Percentiles rank a stretch among this genome's conserved stretches.
These are phyloP conservation scores for Indicator maculatus DNA, from an alignment of 2,113 vertebrate genomes.

Conservation along the genomic window DNA sequence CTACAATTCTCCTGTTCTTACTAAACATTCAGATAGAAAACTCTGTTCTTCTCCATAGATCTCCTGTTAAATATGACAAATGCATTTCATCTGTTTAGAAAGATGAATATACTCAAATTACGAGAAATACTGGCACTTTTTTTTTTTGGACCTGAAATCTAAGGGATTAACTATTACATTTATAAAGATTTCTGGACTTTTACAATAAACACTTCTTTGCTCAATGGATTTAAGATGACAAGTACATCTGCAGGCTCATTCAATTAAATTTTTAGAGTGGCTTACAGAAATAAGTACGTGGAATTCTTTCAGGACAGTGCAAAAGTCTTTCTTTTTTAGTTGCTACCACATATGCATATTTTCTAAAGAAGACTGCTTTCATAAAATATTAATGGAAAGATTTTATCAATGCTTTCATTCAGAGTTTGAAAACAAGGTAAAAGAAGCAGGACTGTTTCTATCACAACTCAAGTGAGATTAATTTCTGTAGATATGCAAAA, in stretches of 20 bases:
- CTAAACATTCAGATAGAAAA: not conserved
- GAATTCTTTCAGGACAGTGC: not conserved
- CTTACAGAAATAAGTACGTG: not conserved
- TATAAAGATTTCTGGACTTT: not conserved
- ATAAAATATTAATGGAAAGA: not conserved
- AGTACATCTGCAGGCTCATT: not conserved
- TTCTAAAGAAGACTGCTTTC: not conserved
- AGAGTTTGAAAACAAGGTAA: not conserved
- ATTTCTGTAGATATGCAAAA: not conserved
- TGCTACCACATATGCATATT: not conserved
- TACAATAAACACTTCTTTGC: conserved; percentile 12
- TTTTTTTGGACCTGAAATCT: not conserved
- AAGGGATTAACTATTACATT: not conserved
- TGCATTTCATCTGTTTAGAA: not conserved
- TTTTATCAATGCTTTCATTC: not conserved
- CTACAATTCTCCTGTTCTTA: not conserved
- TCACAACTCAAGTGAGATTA: not conserved
- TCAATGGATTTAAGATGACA: not conserved
- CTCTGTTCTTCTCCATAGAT: not conserved
- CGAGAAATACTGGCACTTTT: not conserved
- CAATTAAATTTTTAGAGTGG: not conserved
- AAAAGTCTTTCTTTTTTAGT: not conserved
- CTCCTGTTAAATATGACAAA: not conserved
- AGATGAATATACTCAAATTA: not conserved
- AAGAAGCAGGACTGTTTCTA: not conserved